These are phyloP conservation scores for Portunus trituberculatus DNA, from an alignment of 1,140 invertebrate genomes.

Conservation along the genomic window DNA sequence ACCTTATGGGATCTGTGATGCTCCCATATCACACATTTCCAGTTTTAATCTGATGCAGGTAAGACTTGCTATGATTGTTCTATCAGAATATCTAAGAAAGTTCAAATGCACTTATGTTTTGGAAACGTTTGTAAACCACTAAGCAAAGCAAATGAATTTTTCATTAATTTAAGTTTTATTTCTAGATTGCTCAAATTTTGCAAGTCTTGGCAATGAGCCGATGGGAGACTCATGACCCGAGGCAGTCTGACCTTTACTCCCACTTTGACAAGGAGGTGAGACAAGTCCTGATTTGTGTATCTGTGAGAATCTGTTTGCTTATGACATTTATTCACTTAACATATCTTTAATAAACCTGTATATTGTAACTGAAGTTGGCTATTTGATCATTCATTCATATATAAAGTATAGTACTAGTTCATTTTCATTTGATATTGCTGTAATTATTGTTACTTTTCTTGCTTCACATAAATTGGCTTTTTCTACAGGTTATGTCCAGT, in stretches of 20 bases:
- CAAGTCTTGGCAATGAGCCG: constrained; percentile 93
- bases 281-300: not conserved
- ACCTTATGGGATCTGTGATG: constrained; percentile 96
- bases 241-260: constrained; percentile 87
- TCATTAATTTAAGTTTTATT: not conserved
- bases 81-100: too few species aligned
- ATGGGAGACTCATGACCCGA: constrained; percentile 88
- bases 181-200: constrained; percentile 88
- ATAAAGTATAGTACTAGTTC: too few species aligned
- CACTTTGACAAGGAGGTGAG: constrained; percentile 88
- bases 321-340: too few species aligned
- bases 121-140: too few species aligned
- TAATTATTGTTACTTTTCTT: not conserved
- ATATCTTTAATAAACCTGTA: too few species aligned
- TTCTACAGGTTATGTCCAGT: constrained; percentile 77
- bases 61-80: constrained; percentile 34
- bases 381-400: too few species aligned
- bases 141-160: constrained; percentile 1
- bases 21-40: constrained; percentile 94
- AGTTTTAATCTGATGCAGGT: constrained; percentile 94
- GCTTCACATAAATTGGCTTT: too few species aligned
- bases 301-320: too few species aligned
- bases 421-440: too few species aligned
- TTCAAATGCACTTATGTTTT: too few species aligned
- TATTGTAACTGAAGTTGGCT: too few species aligned